Evolutionary conservation across 2,113 vertebrate species (phyloP).

Genomic region (Pygoscelis antarcticus): DNA sequence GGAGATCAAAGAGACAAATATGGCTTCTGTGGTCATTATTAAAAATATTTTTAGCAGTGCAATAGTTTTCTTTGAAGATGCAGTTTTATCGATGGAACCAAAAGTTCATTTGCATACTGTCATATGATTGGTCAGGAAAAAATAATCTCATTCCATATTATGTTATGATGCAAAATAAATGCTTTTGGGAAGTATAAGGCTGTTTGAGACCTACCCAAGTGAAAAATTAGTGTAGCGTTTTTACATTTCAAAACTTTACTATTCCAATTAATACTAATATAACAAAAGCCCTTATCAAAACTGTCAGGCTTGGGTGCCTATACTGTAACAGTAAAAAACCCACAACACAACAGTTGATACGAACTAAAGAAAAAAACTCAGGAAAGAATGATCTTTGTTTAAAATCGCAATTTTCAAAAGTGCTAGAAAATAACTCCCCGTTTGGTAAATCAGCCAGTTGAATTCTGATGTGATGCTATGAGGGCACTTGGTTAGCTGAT

Average conservation of each 20-base stretch:
- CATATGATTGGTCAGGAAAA: conserved; percentile 8
- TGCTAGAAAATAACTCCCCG: background rate
- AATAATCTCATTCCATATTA: background rate
- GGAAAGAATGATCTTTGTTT: background rate
- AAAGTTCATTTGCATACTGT: conserved; percentile 71
- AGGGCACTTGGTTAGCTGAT: background rate
- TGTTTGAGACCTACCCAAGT: background rate
- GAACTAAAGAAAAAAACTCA: background rate
- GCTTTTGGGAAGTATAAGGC: background rate
- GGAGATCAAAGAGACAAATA: conserved; percentile 79
- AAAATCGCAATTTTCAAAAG: background rate
- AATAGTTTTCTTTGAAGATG: conserved; percentile 80
- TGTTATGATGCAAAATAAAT: background rate
- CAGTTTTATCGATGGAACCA: conserved; percentile 72
- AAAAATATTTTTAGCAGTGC: conserved; percentile 82
- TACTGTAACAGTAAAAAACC: background rate
- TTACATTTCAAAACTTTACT: background rate
- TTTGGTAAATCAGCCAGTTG: background rate
- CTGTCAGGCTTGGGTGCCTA: background rate
- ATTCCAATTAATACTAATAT: background rate
- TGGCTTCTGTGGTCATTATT: conserved; percentile 83
- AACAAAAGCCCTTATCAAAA: background rate
- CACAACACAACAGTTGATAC: background rate
- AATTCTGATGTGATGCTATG: background rate
- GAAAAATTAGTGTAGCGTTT: background rate